Evolutionary conservation across 2,113 vertebrate species (phyloP).

Genomic region (Gobio gobio): DNA sequence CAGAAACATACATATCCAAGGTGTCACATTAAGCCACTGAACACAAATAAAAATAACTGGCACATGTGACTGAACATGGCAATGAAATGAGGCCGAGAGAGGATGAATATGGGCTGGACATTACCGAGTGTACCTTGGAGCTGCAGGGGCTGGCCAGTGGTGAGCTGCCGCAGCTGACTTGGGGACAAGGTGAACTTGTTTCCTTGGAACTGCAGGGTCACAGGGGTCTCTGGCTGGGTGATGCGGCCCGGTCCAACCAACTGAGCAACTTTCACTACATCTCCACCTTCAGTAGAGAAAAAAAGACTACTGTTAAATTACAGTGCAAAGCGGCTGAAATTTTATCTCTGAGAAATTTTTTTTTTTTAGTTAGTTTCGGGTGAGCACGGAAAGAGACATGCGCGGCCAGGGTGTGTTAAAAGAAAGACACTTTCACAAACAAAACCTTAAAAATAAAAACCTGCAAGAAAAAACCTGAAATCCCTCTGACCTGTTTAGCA

Average conservation of each 20-base stretch:
- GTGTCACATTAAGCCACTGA: not conserved
- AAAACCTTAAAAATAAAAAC: slow-evolving; percentile 30
- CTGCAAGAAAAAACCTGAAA: not conserved
- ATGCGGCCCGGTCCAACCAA: slow-evolving; percentile 85
- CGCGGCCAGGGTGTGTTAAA: slow-evolving; percentile 79
- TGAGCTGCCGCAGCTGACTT: slow-evolving; percentile 91
- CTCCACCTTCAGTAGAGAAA: slow-evolving; percentile 79
- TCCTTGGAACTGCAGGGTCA: slow-evolving; percentile 92
- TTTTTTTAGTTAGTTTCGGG: slow-evolving; percentile 76
- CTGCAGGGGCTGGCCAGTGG: slow-evolving; percentile 90
- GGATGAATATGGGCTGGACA: slow-evolving; percentile 61
- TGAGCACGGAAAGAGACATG: slow-evolving; percentile 78
- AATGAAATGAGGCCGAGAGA: not conserved
- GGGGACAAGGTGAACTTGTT: slow-evolving; percentile 93
- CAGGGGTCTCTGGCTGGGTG: slow-evolving; percentile 87
- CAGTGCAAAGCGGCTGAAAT: not conserved
- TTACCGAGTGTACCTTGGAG: slow-evolving; percentile 86
- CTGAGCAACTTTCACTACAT: slow-evolving; percentile 88
- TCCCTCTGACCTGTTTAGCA: not conserved
- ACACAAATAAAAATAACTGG: slow-evolving; percentile 24
- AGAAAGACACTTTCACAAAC: slow-evolving; percentile 44
- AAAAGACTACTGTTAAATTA: not conserved
- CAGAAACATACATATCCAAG: slow-evolving; percentile 35
- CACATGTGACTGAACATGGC: not conserved
- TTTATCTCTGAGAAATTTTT: not conserved